phyloP scores from a whole-genome alignment of 2,797 vertebrate species.

The Gambusia yucatana region DNA sequence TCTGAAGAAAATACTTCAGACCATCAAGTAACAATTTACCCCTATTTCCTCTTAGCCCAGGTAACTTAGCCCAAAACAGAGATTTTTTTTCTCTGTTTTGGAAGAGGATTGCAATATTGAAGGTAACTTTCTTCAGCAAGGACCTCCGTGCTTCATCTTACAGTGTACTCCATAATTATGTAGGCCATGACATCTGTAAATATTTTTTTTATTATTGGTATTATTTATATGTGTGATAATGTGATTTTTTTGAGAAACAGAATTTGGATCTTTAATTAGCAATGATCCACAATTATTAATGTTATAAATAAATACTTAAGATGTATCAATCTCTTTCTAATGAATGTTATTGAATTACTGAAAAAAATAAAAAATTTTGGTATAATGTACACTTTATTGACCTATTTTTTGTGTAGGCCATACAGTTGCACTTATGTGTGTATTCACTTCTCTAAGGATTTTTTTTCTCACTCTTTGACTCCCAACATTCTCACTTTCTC shows the following conservation, averaged over 20 bases:
- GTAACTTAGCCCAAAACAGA: too few species aligned
- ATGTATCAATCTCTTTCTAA: not conserved
- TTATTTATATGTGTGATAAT: not conserved
- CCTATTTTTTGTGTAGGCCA: not conserved
- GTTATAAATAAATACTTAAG: not conserved
- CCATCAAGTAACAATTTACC: too few species aligned
- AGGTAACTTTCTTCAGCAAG: not conserved
- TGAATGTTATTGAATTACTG: not conserved
- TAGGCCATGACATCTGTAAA: not conserved
- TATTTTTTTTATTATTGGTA: not conserved
- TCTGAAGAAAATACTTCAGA: too few species aligned
- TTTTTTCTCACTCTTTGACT: constrained; percentile 65
- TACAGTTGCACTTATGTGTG: constrained; percentile 10
- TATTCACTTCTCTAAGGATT: constrained; percentile 46
- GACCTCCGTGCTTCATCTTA: not conserved
- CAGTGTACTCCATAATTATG: not conserved
- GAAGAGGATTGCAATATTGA: not conserved
- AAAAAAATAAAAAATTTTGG: not conserved
- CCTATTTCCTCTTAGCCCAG: too few species aligned
- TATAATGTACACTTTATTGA: not conserved
- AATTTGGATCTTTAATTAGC: not conserved
- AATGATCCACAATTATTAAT: not conserved
- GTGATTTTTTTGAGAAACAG: not conserved
- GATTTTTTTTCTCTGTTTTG: not conserved
- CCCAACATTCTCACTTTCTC: constrained; percentile 61